Evolutionary conservation across 2,113 vertebrate species (phyloP).

Genomic region (Oryzias javanicus): DNA sequence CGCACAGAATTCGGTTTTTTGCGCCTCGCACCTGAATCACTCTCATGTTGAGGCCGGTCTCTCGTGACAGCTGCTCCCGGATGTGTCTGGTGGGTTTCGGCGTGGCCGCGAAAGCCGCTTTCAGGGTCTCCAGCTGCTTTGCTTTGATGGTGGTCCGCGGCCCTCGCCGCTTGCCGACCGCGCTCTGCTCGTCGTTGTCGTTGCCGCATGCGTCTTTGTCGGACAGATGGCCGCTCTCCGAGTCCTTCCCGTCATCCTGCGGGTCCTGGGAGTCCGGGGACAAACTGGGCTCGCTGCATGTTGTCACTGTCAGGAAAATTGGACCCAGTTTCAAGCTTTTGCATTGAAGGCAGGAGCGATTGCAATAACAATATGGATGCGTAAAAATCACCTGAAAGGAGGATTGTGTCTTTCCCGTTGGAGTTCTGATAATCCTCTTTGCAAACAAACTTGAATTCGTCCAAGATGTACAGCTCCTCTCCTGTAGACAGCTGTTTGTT

Average conservation of each 20-base stretch:
- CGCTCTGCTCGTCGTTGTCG: constrained; percentile 93
- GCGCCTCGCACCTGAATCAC: constrained; percentile 86
- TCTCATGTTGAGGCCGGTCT: constrained; percentile 97
- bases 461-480: constrained; percentile 97
- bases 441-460: constrained; percentile 97
- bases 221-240: constrained; percentile 88
- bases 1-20: too few species aligned
- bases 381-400: constrained; percentile 74
- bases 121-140: constrained; percentile 97
- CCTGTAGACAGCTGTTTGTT: constrained; percentile 98
- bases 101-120: constrained; percentile 94
- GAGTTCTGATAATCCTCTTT: constrained; percentile 96
- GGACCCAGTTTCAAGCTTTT: too few species aligned
- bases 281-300: constrained; percentile 95
- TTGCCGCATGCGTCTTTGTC: constrained; percentile 91
- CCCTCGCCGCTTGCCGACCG: constrained; percentile 91
- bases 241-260: constrained; percentile 95
- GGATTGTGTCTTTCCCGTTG: constrained; percentile 91
- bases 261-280: constrained; percentile 98
- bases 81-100: constrained; percentile 97
- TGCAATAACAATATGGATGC: too few species aligned
- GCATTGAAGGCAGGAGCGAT: too few species aligned
- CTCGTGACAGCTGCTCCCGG: constrained; percentile 94
- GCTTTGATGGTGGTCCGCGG: constrained; percentile 98
- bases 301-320: constrained; percentile 79